Base-by-base conservation (phyloP, 2,888 invertebrate species). In the Phengaris arion region DNA sequence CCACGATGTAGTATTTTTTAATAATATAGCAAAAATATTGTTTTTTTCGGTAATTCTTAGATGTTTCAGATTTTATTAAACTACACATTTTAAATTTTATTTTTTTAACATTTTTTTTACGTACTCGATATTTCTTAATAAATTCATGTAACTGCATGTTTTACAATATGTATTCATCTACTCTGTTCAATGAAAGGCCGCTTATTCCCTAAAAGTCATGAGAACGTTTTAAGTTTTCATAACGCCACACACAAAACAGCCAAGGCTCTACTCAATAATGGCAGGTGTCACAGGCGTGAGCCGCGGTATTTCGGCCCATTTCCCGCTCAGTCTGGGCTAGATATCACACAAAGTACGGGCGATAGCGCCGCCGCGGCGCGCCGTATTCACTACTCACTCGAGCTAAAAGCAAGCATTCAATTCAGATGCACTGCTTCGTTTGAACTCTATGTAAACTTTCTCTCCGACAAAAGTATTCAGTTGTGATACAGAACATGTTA, bases 371-470 rank as follows among this genome's bases (percentile, higher is more conserved):
- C 64, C 22, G 15, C 57, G 8, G 15, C 57, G 13, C 57, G 59
- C 59, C 59, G 64, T 2, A 8, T 8, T 22, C 22, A 10, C 59
- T 57, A 22, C 64, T 64, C 64, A 64, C 64, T 64, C 64, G 64
- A 64, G 35, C 35, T 64, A 64, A 64, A 64, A 64, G 64, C 64
- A 45, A 45, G 35, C 64, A 64, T 59, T 59, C 64, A 64, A 35
- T 64, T 64, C 64, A 12, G 12, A 64, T 64, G 6, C 10, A 35
- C 59, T 64, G 64, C 64, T 64, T 64, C 64, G 64, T 64, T 64
- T 64, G 64, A 64, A 64, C 64, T 64, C 35, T 64, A 35, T 64
- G 64, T 45, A 64, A 64, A 64, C 64, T 64, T 45, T 64, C 7
- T 45, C 64, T 64, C 64, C 35, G 35, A 35, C 64, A 45, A 64